These are phyloP conservation scores for Cyphomyrus discorhynchus DNA, from an alignment of 2,113 vertebrate genomes.

Conservation along the genomic window DNA sequence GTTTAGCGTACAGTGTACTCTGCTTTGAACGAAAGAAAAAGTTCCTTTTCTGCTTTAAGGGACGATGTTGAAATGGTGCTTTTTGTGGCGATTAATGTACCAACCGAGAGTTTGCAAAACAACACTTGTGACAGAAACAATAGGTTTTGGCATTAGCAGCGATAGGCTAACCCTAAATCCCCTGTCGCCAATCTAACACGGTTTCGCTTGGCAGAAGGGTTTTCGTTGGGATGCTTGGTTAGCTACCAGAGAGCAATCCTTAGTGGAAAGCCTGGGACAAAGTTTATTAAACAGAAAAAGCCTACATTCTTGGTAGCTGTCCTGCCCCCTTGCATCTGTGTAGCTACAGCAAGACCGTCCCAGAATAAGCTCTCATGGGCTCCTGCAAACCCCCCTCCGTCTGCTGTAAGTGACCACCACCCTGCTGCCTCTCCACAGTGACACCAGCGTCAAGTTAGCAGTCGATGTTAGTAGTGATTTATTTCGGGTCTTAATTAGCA, in stretches of 20 bases:
- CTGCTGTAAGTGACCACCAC: constrained; percentile 65
- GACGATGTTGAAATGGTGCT: background rate
- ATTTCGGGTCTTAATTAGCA: constrained; percentile 94
- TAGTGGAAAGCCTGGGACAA: background rate
- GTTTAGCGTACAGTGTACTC: constrained; percentile 57
- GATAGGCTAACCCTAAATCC: background rate
- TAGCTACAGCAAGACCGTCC: background rate
- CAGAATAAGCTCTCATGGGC: background rate
- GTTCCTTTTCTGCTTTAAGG: constrained; percentile 41
- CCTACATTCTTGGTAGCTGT: background rate
- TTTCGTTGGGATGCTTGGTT: background rate
- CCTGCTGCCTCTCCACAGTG: constrained; percentile 69
- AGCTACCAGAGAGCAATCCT: background rate
- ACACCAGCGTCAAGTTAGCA: constrained; percentile 77
- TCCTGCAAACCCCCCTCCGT: constrained; percentile 52
- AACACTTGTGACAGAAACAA: background rate
- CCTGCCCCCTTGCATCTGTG: background rate
- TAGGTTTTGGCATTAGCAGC: background rate
- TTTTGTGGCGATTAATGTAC: background rate
- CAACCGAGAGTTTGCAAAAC: constrained; percentile 17
- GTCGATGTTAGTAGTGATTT: constrained; percentile 88
- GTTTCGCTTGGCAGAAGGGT: background rate
- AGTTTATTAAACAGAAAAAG: background rate
- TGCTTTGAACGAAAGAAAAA: constrained; percentile 50
- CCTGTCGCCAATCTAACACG: background rate